These are phyloP conservation scores for Globodera ellingtonae DNA, from an alignment of 1,140 invertebrate genomes.

Conservation along the genomic window DNA sequence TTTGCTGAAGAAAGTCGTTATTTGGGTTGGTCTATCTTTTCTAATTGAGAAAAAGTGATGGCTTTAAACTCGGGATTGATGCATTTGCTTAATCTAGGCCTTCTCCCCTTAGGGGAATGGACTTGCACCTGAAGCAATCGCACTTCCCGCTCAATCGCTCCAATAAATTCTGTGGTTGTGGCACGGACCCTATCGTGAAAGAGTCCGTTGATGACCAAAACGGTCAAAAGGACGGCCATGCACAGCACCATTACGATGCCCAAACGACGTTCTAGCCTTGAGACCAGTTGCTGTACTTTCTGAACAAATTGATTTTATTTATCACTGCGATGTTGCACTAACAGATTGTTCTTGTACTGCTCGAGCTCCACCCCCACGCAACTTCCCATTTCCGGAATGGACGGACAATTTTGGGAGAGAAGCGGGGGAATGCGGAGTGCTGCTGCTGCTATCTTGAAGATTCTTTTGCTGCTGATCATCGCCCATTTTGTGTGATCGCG, in stretches of 20 bases:
- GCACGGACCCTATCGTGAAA: constrained; percentile 27
- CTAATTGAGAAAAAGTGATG: no score
- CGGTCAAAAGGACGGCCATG: constrained; percentile 15
- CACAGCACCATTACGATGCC: constrained; percentile 16
- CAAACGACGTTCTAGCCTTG: constrained; percentile 20
- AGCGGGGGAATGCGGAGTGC: not conserved
- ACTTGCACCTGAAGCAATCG: constrained; percentile 6
- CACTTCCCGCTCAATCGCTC: constrained; percentile 15
- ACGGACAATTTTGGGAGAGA: not conserved
- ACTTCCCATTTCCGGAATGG: constrained; percentile 29
- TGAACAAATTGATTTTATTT: not conserved
- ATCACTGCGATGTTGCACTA: not conserved
- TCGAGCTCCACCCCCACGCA: constrained; percentile 26
- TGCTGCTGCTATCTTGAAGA: not conserved
- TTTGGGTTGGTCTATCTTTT: no score
- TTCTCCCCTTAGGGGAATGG: not conserved
- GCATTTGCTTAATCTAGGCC: not conserved
- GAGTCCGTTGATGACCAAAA: constrained; percentile 28
- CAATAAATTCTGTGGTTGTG: constrained; percentile 18
- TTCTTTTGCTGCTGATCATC: not conserved
- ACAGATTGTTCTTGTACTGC: not conserved
- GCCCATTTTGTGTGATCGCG: not conserved
- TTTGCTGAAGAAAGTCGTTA: not conserved
- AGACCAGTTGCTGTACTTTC: not conserved
- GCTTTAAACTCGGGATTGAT: not conserved